Evolutionary conservation across 2,797 vertebrate species (phyloP).

Genomic region (Iguana delicatissima): DNA sequence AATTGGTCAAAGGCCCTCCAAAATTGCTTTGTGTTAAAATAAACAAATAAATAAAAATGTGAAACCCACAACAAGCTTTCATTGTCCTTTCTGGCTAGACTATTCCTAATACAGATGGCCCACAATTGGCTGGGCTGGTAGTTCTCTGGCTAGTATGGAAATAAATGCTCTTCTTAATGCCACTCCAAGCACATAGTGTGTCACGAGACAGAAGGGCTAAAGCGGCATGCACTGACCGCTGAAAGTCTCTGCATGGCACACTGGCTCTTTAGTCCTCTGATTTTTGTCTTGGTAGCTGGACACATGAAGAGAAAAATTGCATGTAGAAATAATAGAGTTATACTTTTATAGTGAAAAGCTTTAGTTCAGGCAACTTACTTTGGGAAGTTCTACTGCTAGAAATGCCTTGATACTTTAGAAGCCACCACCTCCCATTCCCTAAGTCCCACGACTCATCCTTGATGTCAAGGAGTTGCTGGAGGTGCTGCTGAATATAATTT

Average conservation of each 20-base stretch:
- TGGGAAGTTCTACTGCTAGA: not conserved
- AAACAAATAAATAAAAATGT: not conserved
- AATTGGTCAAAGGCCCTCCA: not conserved
- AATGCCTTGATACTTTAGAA: constrained; percentile 14
- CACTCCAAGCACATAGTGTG: not conserved
- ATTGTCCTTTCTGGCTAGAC: not conserved
- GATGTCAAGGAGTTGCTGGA: constrained; percentile 26
- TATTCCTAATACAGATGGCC: not conserved
- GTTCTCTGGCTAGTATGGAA: not conserved
- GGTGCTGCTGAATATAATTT: constrained; percentile 1
- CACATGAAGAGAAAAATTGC: not conserved
- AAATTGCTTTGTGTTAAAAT: not conserved
- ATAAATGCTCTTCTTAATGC: not conserved
- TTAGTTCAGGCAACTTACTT: not conserved
- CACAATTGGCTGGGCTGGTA: not conserved
- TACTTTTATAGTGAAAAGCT: not conserved
- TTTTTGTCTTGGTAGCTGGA: not conserved
- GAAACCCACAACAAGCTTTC: not conserved
- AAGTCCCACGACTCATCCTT: constrained; percentile 13
- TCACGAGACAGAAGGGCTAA: not conserved
- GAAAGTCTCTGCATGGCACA: not conserved
- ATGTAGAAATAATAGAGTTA: not conserved
- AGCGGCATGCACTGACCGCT: not conserved
- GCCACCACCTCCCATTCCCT: not conserved
- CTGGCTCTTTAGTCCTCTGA: not conserved